Evolutionary conservation across 2,113 vertebrate species (phyloP), one percentile per base, ranked within the genome.

Genomic region (western clawed frog (Xenopus tropicalis)): DNA sequence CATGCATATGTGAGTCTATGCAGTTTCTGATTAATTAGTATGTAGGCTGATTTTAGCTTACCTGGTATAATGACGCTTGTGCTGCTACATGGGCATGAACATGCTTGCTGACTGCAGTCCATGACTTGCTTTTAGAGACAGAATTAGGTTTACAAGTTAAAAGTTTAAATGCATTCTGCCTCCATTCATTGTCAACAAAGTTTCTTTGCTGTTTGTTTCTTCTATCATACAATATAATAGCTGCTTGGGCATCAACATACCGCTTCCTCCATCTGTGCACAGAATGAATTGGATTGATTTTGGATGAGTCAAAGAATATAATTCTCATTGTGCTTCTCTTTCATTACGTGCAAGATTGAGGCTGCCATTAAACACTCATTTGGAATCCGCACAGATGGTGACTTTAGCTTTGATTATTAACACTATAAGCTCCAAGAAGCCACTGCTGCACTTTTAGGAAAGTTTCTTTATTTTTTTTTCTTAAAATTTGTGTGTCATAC

Each of bases 261-360:
- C 73, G 57, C 66, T 62, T 76, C 66, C 73, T 62, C 73, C 73
- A 76, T 76, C 73, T 76, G 73, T 69, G 73, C 59, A 54, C 66
- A n/a, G 66, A 76, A 76, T 76, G 73, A 76, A 76, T 76, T 76
- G 73, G 66, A 76, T 76, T 69, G 73, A 69, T 76, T 76, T 76
- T 67, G 73, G 58, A 76, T 69, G 73, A 76, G 73, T 76, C 66
- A 76, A 74, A 61, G 72, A 69, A 76, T 63, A 44, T 76, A 59
- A 56, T 63, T 76, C 65, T 67, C 72, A 67, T 74, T 66, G 72
- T 19, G 65, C 57, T 74, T 24, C 44, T 68, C 65, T 52, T 76
- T 76, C 66, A 63, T 69, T 69, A 69, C 66, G 62, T 63, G 43
- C 57, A 56, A 69, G 66, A 76, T 63, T 76, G 58, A 69, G 29